These are phyloP conservation scores for Perdita meconis DNA, from an alignment of 2,888 invertebrate species.

Conservation along the genomic window DNA sequence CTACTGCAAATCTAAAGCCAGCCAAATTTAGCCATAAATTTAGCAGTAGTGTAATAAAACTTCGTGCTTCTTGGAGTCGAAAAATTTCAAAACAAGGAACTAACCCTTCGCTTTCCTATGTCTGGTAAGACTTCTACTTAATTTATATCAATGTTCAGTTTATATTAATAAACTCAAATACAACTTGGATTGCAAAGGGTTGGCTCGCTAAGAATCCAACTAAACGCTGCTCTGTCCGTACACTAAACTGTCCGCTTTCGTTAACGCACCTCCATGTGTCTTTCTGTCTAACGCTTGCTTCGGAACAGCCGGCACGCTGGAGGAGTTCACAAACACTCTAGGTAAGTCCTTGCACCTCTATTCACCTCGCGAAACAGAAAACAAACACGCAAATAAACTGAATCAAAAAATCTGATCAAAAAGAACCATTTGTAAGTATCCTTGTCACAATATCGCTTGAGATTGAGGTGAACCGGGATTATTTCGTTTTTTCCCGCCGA, in stretches of 20 bases:
- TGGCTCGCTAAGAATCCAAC: background rate
- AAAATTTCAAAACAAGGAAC: too few species aligned
- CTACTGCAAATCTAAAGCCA: too few species aligned
- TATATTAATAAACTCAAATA: too few species aligned
- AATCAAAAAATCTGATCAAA: background rate
- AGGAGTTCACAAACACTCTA: constrained; percentile 81
- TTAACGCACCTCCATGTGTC: constrained; percentile 56
- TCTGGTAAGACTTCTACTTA: too few species aligned
- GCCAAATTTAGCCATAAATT: too few species aligned
- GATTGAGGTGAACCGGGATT: constrained; percentile 27
- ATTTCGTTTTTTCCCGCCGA: constrained; percentile 9
- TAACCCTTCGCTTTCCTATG: too few species aligned
- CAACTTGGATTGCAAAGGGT: background rate
- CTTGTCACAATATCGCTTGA: constrained; percentile 24
- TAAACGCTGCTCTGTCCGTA: constrained; percentile 23
- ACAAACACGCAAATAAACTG: too few species aligned
- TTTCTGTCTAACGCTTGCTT: constrained; percentile 62
- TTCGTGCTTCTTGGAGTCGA: too few species aligned
- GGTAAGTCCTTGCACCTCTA: constrained; percentile 77
- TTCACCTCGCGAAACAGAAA: background rate
- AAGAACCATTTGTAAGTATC: constrained; percentile 54
- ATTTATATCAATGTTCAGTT: too few species aligned
- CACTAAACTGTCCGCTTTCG: constrained; percentile 41
- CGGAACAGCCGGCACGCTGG: constrained; percentile 79
- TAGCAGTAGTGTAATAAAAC: too few species aligned